Evolutionary conservation across 2,797 vertebrate genomes (phyloP), one percentile per base, ranked within the genome.

Genomic region (Hydrocynus forskahlii): DNA sequence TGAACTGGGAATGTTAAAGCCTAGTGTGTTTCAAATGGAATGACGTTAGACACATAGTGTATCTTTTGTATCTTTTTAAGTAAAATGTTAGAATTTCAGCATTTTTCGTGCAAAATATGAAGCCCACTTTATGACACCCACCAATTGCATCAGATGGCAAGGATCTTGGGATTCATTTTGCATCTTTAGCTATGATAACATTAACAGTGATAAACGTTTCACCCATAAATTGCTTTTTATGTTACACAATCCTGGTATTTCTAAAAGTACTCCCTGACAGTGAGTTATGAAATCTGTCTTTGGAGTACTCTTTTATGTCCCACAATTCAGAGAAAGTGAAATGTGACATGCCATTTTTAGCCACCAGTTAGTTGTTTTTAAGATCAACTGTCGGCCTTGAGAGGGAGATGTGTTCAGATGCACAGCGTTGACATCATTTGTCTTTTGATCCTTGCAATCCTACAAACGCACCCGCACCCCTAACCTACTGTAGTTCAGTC

Each of bases 381-480:
- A 75, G 66, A 81, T 78, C 45, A 69, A 64, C 66, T 75, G 75
- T 82, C 72, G 75, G 54, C 63, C 45, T 78, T 75, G 78, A 82
- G 73, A 78, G 54, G 45, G 75, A 63, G 66, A 57, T 23, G 19
- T 68, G 71, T 66, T 81, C 76, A 57, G 75, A 80, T 60, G 38
- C 35, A 13, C 23, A 9, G 79, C 80, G 17, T 75, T 81, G 72
- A 84, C 78, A 68, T 67, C 35, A 55, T 84, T 73, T 80, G 69
- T 85, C 69, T 84, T 88, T 88, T 91, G 88, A 91, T 88, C 79
- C 83, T 69, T 66, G 73, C 71, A 80, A 81, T 82, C 70, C 73
- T 67, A 66, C 67, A 63, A 74, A 50, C 62, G 62, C 73, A 77
- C 52, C 7, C 80, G 81, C 68, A 74, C n/a, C 45, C 79, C 66